Evolutionary conservation across 2,113 vertebrate genomes (phyloP).

Genomic region (Pomatorhinus ruficollis): DNA sequence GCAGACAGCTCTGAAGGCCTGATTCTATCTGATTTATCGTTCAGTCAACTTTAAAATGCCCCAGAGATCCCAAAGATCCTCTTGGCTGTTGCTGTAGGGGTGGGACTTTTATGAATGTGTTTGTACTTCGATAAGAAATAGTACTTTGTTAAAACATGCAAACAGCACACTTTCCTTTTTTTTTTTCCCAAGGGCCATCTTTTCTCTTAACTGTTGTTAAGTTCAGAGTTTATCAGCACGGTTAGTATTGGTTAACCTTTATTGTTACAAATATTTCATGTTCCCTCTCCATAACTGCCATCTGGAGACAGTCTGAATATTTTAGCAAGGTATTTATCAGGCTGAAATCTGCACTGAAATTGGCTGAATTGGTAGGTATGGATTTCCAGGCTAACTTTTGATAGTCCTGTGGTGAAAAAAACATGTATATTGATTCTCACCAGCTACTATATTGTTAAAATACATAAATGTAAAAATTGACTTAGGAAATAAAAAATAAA

Average conservation of each 20-base stretch:
- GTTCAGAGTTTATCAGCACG: slow-evolving; percentile 17
- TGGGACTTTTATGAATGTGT: not conserved
- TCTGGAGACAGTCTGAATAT: not conserved
- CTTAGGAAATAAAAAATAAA: slow-evolving; percentile 58
- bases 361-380: not conserved
- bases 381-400: slow-evolving; percentile 5
- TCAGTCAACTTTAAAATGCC: slow-evolving; percentile 13
- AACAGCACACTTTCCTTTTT: not conserved
- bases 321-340: slow-evolving; percentile 10
- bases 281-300: not conserved
- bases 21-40: not conserved
- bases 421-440: slow-evolving; percentile 1
- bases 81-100: slow-evolving; percentile 18
- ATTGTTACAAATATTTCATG: not conserved
- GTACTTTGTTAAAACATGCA: not conserved
- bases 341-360: not conserved
- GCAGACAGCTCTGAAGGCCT: not conserved
- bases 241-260: slow-evolving; percentile 3
- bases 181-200: not conserved
- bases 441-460: slow-evolving; percentile 22
- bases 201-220: not conserved
- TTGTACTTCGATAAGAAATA: slow-evolving; percentile 37
- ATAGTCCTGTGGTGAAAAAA: not conserved
- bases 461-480: slow-evolving; percentile 64
- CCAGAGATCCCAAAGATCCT: slow-evolving; percentile 3